Percentiles rank a stretch among this genome's conserved stretches.
Conservation (phyloP, 2,113 vertebrate species). For the Apus apus region DNA sequence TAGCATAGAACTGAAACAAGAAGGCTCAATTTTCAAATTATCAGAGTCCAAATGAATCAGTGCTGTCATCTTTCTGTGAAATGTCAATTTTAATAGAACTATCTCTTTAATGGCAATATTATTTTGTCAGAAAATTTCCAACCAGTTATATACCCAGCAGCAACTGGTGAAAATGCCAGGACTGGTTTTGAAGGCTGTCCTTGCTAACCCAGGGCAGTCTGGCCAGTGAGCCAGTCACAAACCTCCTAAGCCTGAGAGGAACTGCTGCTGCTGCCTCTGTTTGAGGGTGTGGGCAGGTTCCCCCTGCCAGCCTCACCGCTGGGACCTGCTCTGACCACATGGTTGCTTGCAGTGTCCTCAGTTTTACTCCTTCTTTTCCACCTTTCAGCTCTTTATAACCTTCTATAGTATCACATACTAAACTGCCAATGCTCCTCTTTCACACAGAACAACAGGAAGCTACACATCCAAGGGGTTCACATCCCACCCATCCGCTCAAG, state of each 20-base stretch:
- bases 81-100: constrained; percentile 57
- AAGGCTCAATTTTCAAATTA: constrained; percentile 1
- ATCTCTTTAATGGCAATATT: constrained; percentile 20
- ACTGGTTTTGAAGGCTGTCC: neutral
- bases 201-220: neutral
- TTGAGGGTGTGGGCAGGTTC: neutral
- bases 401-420: neutral
- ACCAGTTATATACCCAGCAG: constrained; percentile 41
- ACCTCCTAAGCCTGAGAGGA: neutral
- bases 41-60: constrained; percentile 5
- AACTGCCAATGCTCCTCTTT: neutral
- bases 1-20: neutral
- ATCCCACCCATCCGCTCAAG: neutral
- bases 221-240: neutral
- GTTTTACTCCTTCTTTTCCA: neutral
- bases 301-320: neutral
- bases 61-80: constrained; percentile 24
- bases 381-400: neutral
- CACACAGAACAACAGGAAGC: neutral
- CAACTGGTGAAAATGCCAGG: constrained; percentile 31
- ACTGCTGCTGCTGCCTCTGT: neutral
- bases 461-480: neutral
- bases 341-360: neutral
- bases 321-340: accelerated
- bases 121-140: constrained; percentile 48